phyloP scores from a whole-genome alignment of 1,140 invertebrate species.

The Plectrocnemia conspersa region DNA sequence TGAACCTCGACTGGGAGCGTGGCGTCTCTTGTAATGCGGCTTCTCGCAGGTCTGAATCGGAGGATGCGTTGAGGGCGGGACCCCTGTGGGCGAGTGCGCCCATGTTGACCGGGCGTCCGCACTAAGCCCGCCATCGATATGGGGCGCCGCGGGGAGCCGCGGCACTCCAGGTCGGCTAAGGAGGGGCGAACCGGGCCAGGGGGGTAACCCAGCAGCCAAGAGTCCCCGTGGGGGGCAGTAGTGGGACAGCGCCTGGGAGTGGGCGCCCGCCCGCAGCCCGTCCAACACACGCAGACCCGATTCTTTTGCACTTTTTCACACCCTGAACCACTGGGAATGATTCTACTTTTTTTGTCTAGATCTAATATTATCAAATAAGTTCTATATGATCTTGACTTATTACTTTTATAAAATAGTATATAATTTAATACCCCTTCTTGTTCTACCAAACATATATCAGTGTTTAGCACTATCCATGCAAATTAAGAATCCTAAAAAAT shows the following conservation, averaged over 20 bases:
- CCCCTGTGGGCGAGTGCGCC: constrained; percentile 60
- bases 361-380: no score
- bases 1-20: constrained; percentile 69
- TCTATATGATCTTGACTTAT: no score
- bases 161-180: constrained; percentile 83
- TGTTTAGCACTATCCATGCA: no score
- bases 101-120: constrained; percentile 81
- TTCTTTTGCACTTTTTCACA: constrained; percentile 62
- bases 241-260: constrained; percentile 96
- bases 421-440: no score
- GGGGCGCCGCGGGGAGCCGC: constrained; percentile 74
- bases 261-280: constrained; percentile 73
- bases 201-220: constrained; percentile 95
- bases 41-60: constrained; percentile 79
- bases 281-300: constrained; percentile 79
- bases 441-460: no score
- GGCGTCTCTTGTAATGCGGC: constrained; percentile 92
- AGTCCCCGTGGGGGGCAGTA: constrained; percentile 94
- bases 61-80: constrained; percentile 84
- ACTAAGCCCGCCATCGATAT: constrained; percentile 92
- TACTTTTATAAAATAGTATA: no score
- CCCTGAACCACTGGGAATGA: no score
- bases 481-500: no score
- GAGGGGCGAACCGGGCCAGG: constrained; percentile 94
- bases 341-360: no score